Evolutionary conservation across 2,888 invertebrate genomes (phyloP).

Genomic region (Noctua fimbriata): DNA sequence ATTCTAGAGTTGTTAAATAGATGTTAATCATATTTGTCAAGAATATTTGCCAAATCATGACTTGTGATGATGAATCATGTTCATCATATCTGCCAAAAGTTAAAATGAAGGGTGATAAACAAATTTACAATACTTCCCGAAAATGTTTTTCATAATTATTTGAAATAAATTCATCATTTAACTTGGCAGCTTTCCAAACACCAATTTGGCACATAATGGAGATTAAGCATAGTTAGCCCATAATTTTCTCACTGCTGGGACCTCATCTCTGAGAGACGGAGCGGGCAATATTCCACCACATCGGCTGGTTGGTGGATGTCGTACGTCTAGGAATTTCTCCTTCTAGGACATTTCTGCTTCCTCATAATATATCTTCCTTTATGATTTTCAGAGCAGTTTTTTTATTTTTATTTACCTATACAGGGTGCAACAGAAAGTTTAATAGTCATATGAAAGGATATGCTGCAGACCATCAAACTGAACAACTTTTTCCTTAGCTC

Average conservation of each 20-base stretch:
- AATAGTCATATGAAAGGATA: no score
- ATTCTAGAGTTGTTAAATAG: neutral
- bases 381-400: neutral
- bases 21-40: neutral
- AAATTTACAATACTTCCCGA: conserved; percentile 1
- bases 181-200: neutral
- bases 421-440: no score
- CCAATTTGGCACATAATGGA: neutral
- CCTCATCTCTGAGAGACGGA: neutral
- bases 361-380: neutral
- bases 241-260: neutral
- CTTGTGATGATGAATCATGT: conserved; percentile 9
- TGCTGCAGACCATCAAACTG: no score
- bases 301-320: neutral
- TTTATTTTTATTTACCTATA: neutral
- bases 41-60: conserved; percentile 24
- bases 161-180: neutral
- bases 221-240: neutral
- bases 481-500: no score
- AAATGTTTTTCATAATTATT: neutral
- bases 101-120: neutral
- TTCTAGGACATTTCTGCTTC: neutral
- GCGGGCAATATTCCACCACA: neutral
- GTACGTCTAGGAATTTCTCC: neutral
- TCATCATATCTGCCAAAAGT: conserved; percentile 1